Evolutionary conservation across 2,888 invertebrate genomes (phyloP).

Genomic region (Aspidapion aeneum): DNA sequence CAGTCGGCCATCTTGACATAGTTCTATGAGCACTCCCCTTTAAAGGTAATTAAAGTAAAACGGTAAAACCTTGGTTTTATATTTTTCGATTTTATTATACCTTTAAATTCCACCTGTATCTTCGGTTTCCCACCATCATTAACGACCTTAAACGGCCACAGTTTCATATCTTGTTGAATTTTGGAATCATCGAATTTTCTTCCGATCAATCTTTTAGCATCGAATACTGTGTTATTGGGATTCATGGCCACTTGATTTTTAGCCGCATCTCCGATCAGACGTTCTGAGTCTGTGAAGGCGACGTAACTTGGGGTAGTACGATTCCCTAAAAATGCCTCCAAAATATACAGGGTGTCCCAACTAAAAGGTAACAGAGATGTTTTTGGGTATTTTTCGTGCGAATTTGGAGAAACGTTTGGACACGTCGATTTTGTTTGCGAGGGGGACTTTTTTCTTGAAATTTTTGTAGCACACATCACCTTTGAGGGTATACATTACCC

Average conservation of each 20-base stretch:
- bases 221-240: conserved; percentile 65
- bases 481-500: neutral
- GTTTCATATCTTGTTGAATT: neutral
- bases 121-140: neutral
- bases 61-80: too few relatives aligned
- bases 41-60: too few relatives aligned
- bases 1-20: too few relatives aligned
- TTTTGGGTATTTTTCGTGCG: too few relatives aligned
- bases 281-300: conserved; percentile 63
- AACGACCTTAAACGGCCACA: neutral
- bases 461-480: too few relatives aligned
- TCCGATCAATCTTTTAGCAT: conserved; percentile 73
- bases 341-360: too few relatives aligned
- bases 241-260: conserved; percentile 66
- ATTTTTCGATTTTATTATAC: conserved; percentile 53
- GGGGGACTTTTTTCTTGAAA: too few relatives aligned
- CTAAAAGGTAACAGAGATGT: too few relatives aligned
- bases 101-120: neutral
- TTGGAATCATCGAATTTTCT: conserved; percentile 65
- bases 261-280: too few relatives aligned
- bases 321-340: conserved; percentile 50
- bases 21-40: too few relatives aligned
- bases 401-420: too few relatives aligned
- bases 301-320: conserved; percentile 71
- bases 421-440: too few relatives aligned